Evolutionary conservation across 23 tunicate genomes (phyloP).

Genomic region (Clavelina lepadiformis): DNA sequence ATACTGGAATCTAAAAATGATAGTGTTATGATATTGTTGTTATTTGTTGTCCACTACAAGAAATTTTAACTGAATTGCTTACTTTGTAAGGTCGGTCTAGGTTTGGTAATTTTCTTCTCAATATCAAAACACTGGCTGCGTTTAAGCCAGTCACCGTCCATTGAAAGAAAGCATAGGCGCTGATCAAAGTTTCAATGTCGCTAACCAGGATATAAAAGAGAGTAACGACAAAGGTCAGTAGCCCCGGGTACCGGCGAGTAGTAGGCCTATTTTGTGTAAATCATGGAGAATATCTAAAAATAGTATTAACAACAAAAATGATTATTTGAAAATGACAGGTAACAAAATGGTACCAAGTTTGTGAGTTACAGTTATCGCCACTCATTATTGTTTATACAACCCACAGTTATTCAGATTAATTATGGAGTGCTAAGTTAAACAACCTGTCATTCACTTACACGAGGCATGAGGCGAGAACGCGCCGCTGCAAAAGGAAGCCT

Average conservation of each 20-base stretch:
- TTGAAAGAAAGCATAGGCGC: slow-evolving; percentile 19
- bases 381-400: too few species aligned
- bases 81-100: slow-evolving; percentile 51
- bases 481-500: slow-evolving; percentile 47
- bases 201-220: slow-evolving; percentile 13
- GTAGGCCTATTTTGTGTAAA: slow-evolving; percentile 20
- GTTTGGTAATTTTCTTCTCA: slow-evolving; percentile 44
- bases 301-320: too few species aligned
- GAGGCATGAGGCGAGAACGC: slow-evolving; percentile 37
- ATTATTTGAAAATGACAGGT: too few species aligned
- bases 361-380: too few species aligned
- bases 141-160: slow-evolving; percentile 40
- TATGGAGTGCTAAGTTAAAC: too few species aligned
- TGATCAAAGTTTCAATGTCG: slow-evolving; percentile 55
- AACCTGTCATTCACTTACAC: too few species aligned
- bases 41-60: too few species aligned
- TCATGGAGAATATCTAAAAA: slow-evolving; percentile 26
- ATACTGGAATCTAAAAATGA: too few species aligned
- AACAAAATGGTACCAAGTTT: too few species aligned
- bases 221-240: slow-evolving; percentile 12
- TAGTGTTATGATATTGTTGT: too few species aligned
- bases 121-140: slow-evolving; percentile 41
- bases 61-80: too few species aligned
- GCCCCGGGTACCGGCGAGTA: slow-evolving; percentile 40
- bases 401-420: too few species aligned